Conservation (phyloP, 2,113 vertebrate genomes). For the Gadus chalcogrammus region DNA sequence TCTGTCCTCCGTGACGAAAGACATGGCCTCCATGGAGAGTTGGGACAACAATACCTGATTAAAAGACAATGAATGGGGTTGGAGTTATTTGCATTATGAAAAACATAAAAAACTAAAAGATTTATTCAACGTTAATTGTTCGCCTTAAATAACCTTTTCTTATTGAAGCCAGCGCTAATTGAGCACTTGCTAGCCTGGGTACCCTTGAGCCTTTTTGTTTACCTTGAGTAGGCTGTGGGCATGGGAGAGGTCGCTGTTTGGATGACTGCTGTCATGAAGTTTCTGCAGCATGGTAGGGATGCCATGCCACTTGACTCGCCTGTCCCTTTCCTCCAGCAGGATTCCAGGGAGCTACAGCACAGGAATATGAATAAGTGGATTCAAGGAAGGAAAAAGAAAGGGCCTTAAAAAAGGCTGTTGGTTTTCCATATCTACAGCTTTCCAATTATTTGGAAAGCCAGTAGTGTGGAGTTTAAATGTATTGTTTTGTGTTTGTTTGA, state of each 20-base stretch:
- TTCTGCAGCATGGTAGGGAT: conserved; percentile 90
- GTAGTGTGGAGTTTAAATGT: no score
- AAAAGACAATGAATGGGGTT: background rate
- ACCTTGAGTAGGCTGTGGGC: conserved; percentile 94
- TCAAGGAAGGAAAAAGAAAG: background rate
- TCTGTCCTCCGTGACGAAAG: conserved; percentile 94
- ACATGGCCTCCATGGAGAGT: conserved; percentile 97
- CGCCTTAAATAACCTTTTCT: background rate
- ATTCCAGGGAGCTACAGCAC: conserved; percentile 82
- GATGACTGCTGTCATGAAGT: conserved; percentile 88
- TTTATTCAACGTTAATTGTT: background rate
- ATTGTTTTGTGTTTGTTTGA: no score
- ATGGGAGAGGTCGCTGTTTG: conserved; percentile 90
- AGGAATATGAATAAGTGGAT: conserved; percentile 10
- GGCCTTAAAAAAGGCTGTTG: background rate
- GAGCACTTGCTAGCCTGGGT: background rate
- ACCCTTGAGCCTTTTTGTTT: conserved; percentile 17
- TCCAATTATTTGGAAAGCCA: no score
- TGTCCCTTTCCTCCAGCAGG: conserved; percentile 90
- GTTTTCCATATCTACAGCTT: background rate
- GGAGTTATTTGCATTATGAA: background rate
- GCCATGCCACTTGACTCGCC: conserved; percentile 91
- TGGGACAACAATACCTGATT: conserved; percentile 90
- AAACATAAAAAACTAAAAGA: background rate
- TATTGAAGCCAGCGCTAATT: background rate